A percentile compares a stretch with the other conserved stretches of the same genome.
Conservation (phyloP, 2,113 vertebrate genomes). For the Thalassarche chlororhynchos region DNA sequence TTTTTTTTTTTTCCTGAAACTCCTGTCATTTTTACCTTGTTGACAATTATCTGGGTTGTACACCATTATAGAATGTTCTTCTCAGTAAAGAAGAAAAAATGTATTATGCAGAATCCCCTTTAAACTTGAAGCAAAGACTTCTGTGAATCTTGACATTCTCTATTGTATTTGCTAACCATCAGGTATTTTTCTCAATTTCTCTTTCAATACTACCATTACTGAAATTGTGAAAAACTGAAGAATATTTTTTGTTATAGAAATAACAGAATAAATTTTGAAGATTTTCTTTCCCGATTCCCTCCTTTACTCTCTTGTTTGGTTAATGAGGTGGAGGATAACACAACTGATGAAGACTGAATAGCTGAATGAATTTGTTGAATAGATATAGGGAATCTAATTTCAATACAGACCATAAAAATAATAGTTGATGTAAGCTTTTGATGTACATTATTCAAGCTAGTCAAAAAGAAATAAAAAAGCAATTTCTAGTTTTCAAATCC, state of each 20-base stretch:
- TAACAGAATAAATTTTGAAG: not conserved
- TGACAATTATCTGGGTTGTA: not conserved
- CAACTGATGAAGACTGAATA: not conserved
- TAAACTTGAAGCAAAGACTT: not conserved
- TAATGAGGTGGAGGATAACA: not conserved
- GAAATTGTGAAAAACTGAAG: not conserved
- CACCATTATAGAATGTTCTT: not conserved
- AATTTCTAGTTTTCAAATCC: not conserved
- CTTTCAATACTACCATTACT: not conserved
- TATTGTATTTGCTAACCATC: not conserved
- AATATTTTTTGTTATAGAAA: not conserved
- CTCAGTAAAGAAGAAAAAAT: not conserved
- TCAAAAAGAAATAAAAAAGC: not conserved
- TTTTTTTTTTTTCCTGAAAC: not conserved
- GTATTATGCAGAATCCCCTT: not conserved
- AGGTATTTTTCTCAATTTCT: not conserved
- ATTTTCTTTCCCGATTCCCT: not conserved
- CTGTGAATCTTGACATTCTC: not conserved
- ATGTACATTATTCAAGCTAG: not conserved
- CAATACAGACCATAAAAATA: conserved; percentile 16
- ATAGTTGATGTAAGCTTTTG: not conserved
- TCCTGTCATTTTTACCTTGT: not conserved
- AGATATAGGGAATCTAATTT: not conserved
- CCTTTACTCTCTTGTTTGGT: not conserved
- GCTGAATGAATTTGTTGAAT: not conserved